Conservation (phyloP, 2,113 vertebrate genomes). For the Noturus placidus region DNA sequence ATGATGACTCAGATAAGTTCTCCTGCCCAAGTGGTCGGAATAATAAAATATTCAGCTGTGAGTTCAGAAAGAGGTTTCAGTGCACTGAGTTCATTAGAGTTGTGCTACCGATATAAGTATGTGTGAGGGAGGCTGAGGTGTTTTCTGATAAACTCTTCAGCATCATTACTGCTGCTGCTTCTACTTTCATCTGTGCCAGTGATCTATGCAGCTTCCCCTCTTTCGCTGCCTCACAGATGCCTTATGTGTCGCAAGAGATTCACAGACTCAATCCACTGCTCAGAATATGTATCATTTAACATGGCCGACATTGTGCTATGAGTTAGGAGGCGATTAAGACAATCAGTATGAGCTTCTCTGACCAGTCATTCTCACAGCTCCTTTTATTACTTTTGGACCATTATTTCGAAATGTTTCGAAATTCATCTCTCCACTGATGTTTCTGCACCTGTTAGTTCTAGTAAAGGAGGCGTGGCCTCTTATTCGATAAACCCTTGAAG, state of each 20-base stretch:
- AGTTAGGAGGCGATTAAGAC: slow-evolving; percentile 1
- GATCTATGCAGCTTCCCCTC: not conserved
- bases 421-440: not conserved
- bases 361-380: not conserved
- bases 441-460: not conserved
- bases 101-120: not conserved
- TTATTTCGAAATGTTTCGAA: not conserved
- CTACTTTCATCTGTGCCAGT: not conserved
- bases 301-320: not conserved
- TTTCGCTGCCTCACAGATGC: not conserved
- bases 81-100: not conserved
- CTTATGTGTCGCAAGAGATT: not conserved
- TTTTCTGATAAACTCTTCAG: not conserved
- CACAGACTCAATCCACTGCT: not conserved
- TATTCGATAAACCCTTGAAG: not conserved
- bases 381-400: not conserved
- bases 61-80: not conserved
- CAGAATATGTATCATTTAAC: not conserved
- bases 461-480: not conserved
- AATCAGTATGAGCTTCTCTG: not conserved
- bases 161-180: not conserved
- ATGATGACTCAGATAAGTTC: not conserved
- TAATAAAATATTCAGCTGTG: not conserved
- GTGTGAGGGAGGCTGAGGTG: not conserved
- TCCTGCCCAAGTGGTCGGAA: not conserved